Conservation (phyloP, 2,113 vertebrate genomes). For the Ophthalmolycus amberensis region DNA sequence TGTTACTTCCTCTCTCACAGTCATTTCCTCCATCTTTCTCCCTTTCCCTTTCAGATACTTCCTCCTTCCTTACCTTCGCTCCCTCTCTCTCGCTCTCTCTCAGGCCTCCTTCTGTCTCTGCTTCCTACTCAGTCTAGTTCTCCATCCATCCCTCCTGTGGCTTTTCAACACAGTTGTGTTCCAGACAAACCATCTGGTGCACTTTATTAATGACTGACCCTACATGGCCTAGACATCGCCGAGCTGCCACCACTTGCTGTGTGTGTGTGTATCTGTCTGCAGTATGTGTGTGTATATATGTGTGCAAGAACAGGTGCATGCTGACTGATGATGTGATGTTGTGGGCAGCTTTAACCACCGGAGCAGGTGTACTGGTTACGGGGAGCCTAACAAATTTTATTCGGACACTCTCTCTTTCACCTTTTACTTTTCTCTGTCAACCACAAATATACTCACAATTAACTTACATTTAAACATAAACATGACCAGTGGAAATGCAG, state of each 20-base stretch:
- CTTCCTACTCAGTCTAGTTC: constrained; percentile 49
- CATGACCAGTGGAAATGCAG: neutral
- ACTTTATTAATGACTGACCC: constrained; percentile 83
- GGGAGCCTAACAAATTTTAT: constrained; percentile 28
- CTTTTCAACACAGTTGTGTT: constrained; percentile 78
- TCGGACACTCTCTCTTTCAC: constrained; percentile 20
- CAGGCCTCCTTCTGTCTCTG: constrained; percentile 31
- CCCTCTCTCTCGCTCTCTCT: constrained; percentile 18
- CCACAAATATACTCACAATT: constrained; percentile 9
- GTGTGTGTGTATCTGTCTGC: constrained; percentile 19
- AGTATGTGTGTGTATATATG: constrained; percentile 26
- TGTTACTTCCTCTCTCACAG: constrained; percentile 12
- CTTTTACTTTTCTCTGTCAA: constrained; percentile 16
- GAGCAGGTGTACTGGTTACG: constrained; percentile 61
- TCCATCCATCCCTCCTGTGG: constrained; percentile 76
- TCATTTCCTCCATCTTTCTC: constrained; percentile 36
- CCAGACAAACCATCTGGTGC: constrained; percentile 83
- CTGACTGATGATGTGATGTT: constrained; percentile 71
- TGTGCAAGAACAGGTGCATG: constrained; percentile 70
- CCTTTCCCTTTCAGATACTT: neutral
- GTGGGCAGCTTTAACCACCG: constrained; percentile 59
- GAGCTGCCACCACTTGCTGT: constrained; percentile 64
- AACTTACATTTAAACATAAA: neutral
- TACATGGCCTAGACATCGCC: constrained; percentile 69
- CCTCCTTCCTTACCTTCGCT: neutral